Evolutionary conservation across 2,797 vertebrate species (phyloP).

Genomic region (Alcedo atthis): DNA sequence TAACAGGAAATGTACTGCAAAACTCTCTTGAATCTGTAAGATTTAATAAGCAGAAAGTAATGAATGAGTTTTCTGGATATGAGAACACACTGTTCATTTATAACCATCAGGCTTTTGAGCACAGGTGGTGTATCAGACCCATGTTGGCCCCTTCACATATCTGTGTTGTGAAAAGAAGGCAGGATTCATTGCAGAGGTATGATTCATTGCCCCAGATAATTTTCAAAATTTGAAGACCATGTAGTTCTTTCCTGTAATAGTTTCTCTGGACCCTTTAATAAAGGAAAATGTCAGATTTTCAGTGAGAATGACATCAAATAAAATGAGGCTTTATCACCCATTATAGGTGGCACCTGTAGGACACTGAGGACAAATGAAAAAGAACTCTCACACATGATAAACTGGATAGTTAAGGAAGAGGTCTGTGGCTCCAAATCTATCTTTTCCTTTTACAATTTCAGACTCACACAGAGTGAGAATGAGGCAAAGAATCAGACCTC

Average conservation of each 20-base stretch:
- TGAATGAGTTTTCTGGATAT: not conserved
- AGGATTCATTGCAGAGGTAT: not conserved
- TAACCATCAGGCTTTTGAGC: not conserved
- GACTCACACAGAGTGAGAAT: not conserved
- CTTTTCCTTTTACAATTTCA: not conserved
- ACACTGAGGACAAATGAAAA: not conserved
- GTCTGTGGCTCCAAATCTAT: not conserved
- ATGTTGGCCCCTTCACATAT: not conserved
- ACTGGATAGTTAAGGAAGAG: not conserved
- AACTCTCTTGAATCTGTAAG: not conserved
- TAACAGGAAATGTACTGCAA: not conserved
- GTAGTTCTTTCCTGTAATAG: not conserved
- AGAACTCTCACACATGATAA: not conserved
- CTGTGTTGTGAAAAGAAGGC: not conserved
- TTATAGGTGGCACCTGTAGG: not conserved
- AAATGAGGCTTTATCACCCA: not conserved
- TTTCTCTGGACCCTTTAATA: not conserved
- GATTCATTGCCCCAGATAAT: not conserved
- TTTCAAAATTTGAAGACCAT: rapidly evolving
- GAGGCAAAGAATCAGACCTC: not conserved
- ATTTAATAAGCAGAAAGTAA: not conserved
- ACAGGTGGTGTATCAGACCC: not conserved
- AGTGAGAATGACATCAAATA: not conserved
- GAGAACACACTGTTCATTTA: not conserved
- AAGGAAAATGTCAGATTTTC: not conserved